Evolutionary conservation across 2,888 invertebrate species (phyloP).

Genomic region (Diarsia mendica): DNA sequence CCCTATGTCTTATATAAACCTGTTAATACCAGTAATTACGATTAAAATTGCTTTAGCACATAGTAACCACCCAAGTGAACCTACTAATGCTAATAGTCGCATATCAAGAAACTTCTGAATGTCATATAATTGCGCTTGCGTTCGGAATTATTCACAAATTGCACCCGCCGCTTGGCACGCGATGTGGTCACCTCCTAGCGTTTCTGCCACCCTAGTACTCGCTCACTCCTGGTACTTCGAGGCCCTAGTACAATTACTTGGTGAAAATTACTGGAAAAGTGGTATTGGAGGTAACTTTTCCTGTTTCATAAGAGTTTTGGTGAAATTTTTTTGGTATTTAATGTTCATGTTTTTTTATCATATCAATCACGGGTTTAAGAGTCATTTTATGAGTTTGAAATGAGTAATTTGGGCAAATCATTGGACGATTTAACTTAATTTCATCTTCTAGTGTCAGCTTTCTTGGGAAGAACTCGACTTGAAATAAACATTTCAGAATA

Average conservation of each 20-base stretch:
- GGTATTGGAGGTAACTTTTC: background rate
- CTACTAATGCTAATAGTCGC: constrained; percentile 32
- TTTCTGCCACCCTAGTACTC: constrained; percentile 63
- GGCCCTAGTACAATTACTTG: constrained; percentile 46
- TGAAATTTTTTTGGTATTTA: background rate
- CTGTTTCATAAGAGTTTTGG: background rate
- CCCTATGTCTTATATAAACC: constrained; percentile 27
- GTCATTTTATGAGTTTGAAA: background rate
- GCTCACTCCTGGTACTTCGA: constrained; percentile 49
- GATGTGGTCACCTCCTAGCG: constrained; percentile 66
- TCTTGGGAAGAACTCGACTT: background rate
- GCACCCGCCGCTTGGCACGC: constrained; percentile 66
- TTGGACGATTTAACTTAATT: background rate
- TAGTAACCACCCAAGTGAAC: constrained; percentile 55
- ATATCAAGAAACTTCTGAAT: constrained; percentile 61
- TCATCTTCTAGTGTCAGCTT: background rate
- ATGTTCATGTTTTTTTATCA: too few relatives aligned
- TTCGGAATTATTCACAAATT: constrained; percentile 67
- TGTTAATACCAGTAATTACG: constrained; percentile 37
- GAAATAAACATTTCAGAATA: background rate
- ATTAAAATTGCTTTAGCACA: constrained; percentile 55
- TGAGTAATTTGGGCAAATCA: background rate
- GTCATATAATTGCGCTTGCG: constrained; percentile 66
- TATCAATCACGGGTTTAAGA: background rate
- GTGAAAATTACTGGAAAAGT: constrained; percentile 4